Evolutionary conservation across 2,888 invertebrate species (phyloP).

Genomic region (Glomeris marginata): DNA sequence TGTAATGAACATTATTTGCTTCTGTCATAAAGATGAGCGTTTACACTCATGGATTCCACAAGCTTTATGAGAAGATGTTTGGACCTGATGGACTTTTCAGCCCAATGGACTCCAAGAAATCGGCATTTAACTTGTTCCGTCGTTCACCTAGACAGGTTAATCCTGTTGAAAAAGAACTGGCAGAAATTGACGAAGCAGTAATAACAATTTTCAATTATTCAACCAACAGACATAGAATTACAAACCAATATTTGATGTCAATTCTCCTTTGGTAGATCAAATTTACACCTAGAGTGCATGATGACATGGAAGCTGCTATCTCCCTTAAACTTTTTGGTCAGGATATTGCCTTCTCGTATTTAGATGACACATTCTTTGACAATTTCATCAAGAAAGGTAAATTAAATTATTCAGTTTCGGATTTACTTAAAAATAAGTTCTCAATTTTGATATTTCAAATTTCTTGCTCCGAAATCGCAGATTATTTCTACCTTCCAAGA

Average conservation of each 20-base stretch:
- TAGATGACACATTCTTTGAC: conserved; percentile 2
- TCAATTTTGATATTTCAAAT: conserved; percentile 1
- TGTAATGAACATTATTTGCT: background rate
- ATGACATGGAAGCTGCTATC: background rate
- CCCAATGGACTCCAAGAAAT: conserved; percentile 7
- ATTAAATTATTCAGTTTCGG: background rate
- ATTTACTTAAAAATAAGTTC: background rate
- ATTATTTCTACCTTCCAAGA: conserved; percentile 6
- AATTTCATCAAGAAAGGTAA: conserved; percentile 2
- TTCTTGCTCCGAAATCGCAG: conserved; percentile 5
- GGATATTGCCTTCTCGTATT: conserved; percentile 1
- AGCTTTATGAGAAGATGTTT: conserved; percentile 3
- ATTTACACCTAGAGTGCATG: background rate
- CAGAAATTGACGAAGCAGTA: conserved; percentile 9
- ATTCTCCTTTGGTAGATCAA: background rate
- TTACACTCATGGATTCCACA: conserved; percentile 4
- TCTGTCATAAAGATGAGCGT: conserved; percentile 2
- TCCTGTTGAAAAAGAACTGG: conserved; percentile 10
- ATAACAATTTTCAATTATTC: background rate
- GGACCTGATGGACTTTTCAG: conserved; percentile 2
- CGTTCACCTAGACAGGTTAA: conserved; percentile 8
- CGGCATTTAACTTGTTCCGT: conserved; percentile 10
- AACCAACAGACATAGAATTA: background rate
- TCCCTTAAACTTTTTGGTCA: conserved; percentile 1
- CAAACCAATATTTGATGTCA: background rate